Percentiles rank a stretch among this genome's conserved stretches.
Evolutionary conservation across 2,113 vertebrate species (phyloP).

Genomic region (Tympanuchus pallidicinctus): DNA sequence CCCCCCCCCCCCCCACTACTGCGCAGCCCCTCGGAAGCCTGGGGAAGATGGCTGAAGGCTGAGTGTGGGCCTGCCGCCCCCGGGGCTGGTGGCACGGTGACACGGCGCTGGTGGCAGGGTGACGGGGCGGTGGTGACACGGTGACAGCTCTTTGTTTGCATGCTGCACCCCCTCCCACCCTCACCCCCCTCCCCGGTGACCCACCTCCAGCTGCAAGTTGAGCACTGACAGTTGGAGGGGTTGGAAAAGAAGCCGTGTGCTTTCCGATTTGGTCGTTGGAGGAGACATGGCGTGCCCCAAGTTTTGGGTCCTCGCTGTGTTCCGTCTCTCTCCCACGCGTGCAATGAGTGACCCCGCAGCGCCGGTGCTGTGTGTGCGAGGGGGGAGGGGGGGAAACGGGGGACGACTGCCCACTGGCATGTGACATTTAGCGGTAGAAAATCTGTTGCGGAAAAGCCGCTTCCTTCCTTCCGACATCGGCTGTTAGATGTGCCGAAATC

Average conservation of each 20-base stretch:
- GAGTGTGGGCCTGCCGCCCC: neutral
- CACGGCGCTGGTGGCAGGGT: neutral
- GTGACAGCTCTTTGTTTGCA: neutral
- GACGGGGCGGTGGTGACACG: neutral
- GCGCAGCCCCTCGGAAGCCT: too few species aligned
- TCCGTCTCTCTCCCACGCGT: too few species aligned
- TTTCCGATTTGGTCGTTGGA: too few species aligned
- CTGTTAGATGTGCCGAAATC: neutral
- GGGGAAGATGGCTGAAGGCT: neutral
- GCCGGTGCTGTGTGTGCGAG: too few species aligned
- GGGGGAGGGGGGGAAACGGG: too few species aligned
- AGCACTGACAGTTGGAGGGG: neutral
- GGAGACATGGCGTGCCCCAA: too few species aligned
- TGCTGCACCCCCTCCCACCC: neutral
- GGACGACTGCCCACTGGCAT: neutral
- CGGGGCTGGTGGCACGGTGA: neutral
- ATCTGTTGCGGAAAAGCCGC: neutral
- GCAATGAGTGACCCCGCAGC: too few species aligned
- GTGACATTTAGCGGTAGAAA: conserved; percentile 7
- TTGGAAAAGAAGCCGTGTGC: neutral
- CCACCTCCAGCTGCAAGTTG: too few species aligned
- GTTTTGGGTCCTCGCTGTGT: too few species aligned
- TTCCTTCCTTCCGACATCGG: conserved; percentile 30
- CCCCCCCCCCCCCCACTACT: too few species aligned
- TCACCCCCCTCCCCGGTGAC: neutral